Percentiles rank a stretch among this genome's conserved stretches.
These are phyloP conservation scores for Pseudococcus viburni DNA, from an alignment of 2,888 invertebrate species.

Conservation along the genomic window DNA sequence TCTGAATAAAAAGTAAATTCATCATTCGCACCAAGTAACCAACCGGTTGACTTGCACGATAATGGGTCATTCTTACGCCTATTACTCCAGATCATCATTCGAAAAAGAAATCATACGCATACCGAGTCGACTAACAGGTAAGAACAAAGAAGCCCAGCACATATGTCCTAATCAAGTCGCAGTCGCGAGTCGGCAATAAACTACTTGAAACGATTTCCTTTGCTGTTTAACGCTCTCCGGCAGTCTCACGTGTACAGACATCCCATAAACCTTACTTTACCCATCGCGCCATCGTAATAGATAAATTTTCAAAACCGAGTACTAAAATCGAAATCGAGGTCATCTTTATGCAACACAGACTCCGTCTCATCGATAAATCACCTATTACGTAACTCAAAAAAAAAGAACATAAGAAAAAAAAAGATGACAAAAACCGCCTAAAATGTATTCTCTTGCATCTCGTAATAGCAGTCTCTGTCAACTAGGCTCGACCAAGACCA, in stretches of 20 bases:
- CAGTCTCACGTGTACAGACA: constrained; percentile 6
- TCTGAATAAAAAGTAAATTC: neutral
- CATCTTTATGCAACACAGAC: constrained; percentile 42
- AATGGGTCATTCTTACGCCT: constrained; percentile 49
- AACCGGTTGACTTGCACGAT: constrained; percentile 6
- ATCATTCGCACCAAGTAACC: neutral
- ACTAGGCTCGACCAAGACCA: constrained; percentile 22
- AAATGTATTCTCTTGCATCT: constrained; percentile 6
- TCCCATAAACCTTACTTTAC: constrained; percentile 25
- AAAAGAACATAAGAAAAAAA: neutral
- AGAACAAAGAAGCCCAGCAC: constrained; percentile 42
- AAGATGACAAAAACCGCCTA: constrained; percentile 43
- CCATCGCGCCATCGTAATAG: constrained; percentile 24
- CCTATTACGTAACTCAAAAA: constrained; percentile 45
- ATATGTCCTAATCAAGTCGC: constrained; percentile 28
- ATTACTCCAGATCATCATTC: constrained; percentile 44
- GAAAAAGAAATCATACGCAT: constrained; percentile 3
- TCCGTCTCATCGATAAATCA: constrained; percentile 53
- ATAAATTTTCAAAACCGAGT: constrained; percentile 49
- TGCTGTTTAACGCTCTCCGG: neutral
- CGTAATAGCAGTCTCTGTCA: constrained; percentile 12
- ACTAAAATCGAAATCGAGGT: constrained; percentile 45
- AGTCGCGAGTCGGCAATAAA: constrained; percentile 17
- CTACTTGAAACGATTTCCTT: constrained; percentile 34
- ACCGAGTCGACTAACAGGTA: constrained; percentile 32